phyloP scores from a whole-genome alignment of 30 jellyfish, hydroid and myxozoan genomes.

The Aurelia aurita complex sp. Pacific region DNA sequence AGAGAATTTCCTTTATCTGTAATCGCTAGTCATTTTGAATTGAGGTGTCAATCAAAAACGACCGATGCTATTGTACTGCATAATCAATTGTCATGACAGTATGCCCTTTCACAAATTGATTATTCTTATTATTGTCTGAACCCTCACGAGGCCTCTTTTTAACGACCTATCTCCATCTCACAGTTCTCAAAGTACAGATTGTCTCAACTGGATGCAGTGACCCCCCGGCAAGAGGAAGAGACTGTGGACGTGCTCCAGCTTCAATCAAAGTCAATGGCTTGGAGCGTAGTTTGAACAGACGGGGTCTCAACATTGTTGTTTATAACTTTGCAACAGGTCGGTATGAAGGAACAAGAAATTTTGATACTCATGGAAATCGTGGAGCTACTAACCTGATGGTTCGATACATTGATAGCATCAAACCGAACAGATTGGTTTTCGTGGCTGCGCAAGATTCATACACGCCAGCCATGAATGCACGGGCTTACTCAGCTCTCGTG shows the following conservation, averaged over 20 bases:
- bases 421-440: constrained; percentile 44
- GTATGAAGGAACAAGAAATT: background rate
- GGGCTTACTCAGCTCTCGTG: constrained; percentile 65
- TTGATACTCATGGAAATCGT: constrained; percentile 42
- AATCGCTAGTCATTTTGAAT: too few relatives aligned
- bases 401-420: constrained; percentile 24
- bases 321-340: constrained; percentile 38
- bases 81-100: too few relatives aligned
- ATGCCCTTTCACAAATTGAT: too few relatives aligned
- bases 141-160: too few relatives aligned
- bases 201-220: constrained; percentile 58
- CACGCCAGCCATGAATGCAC: constrained; percentile 16
- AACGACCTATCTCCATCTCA: background rate
- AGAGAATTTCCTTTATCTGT: too few relatives aligned
- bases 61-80: too few relatives aligned
- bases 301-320: constrained; percentile 64
- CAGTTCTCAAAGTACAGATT: constrained; percentile 42
- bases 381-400: constrained; percentile 26
- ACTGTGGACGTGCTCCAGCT: constrained; percentile 39
- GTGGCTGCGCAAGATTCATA: constrained; percentile 44
- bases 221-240: constrained; percentile 24
- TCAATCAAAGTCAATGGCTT: constrained; percentile 65
- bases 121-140: too few relatives aligned
- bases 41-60: too few relatives aligned
- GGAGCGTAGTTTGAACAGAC: constrained; percentile 37